Evolutionary conservation across 2,888 invertebrate genomes (phyloP).

Genomic region (Erannis defoliaria): DNA sequence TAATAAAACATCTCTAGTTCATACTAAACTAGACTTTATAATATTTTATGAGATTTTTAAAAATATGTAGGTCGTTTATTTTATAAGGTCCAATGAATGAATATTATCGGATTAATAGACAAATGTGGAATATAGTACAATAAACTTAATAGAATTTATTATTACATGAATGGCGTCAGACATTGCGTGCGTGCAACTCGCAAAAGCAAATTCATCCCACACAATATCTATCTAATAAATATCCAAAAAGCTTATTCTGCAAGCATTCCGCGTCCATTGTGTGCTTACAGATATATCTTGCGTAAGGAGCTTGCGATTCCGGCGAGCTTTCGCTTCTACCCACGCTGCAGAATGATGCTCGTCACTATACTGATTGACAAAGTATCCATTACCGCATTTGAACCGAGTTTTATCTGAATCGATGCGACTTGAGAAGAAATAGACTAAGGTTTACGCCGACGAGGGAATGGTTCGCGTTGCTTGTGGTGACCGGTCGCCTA

Average conservation of each 20-base stretch:
- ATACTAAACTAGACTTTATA: too few relatives aligned
- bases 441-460: constrained; percentile 55
- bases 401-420: constrained; percentile 64
- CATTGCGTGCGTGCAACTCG: constrained; percentile 61
- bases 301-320: constrained; percentile 78
- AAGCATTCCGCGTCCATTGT: constrained; percentile 82
- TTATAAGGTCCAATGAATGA: too few relatives aligned
- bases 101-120: constrained; percentile 7
- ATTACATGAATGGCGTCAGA: constrained; percentile 59
- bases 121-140: constrained; percentile 32
- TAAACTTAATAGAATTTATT: constrained; percentile 51
- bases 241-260: constrained; percentile 85
- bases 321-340: constrained; percentile 71
- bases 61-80: too few relatives aligned
- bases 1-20: too few relatives aligned
- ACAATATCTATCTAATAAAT: constrained; percentile 85
- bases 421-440: constrained; percentile 66
- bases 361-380: constrained; percentile 71
- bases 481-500: constrained; percentile 74
- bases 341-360: constrained; percentile 68
- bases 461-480: constrained; percentile 61
- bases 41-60: too few relatives aligned
- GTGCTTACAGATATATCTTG: constrained; percentile 82
- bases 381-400: constrained; percentile 74
- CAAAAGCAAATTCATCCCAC: constrained; percentile 81